Percentiles rank a stretch among this genome's conserved stretches.
phyloP scores from a whole-genome alignment of 1,140 invertebrate genomes.

The Alviniconcha marisindica region DNA sequence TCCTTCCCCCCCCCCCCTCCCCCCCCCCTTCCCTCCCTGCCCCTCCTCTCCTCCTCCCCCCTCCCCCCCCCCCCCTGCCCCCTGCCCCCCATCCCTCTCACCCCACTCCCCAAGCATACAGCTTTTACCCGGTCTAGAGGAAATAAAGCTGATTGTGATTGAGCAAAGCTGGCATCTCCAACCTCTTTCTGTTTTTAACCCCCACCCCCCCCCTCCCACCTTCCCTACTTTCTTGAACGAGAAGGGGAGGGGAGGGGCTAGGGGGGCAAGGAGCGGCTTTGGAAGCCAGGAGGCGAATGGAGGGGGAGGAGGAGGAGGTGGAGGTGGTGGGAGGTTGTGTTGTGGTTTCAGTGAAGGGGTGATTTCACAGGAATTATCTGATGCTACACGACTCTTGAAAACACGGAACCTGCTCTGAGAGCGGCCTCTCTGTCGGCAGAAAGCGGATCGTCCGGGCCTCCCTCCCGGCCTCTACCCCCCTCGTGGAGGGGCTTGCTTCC shows the following conservation, averaged over 20 bases:
- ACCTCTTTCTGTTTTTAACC: background rate
- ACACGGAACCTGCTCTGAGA: background rate
- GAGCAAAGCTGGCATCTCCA: background rate
- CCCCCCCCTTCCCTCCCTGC: background rate
- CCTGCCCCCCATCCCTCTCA: background rate
- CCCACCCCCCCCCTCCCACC: background rate
- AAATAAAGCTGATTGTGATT: constrained; percentile 10
- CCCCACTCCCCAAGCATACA: too few species aligned
- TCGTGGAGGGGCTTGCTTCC: background rate
- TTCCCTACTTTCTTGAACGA: background rate
- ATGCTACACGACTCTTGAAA: constrained; percentile 11
- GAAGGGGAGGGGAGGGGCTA: background rate
- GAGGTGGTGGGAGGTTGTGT: background rate
- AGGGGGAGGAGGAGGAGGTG: background rate
- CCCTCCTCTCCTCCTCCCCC: background rate
- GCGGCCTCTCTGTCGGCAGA: background rate
- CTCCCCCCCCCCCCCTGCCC: background rate
- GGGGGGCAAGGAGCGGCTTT: background rate
- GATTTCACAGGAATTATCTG: constrained; percentile 33
- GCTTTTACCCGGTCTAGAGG: background rate
- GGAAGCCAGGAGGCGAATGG: background rate
- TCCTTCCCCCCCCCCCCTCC: background rate
- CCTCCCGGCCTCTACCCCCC: background rate
- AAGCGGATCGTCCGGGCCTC: background rate
- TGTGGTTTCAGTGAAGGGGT: constrained; percentile 12